phyloP scores from a whole-genome alignment of 2,888 invertebrate genomes.

The Sphinx pinastri region DNA sequence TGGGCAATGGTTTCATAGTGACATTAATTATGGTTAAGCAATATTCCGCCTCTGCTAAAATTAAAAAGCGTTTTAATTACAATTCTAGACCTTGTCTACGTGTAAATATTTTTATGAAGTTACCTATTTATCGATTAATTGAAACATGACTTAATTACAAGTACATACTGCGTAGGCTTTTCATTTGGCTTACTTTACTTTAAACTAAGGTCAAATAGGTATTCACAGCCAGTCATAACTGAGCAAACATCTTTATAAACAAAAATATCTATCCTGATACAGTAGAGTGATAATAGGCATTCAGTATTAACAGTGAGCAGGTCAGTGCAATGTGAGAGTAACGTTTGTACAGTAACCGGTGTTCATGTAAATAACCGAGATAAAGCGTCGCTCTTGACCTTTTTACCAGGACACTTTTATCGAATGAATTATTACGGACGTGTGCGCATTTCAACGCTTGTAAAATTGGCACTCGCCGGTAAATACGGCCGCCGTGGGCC shows the following conservation, averaged over 20 bases:
- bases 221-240: neutral
- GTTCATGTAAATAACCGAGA: constrained; percentile 54
- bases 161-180: no score
- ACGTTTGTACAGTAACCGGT: constrained; percentile 47
- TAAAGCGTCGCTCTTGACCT: constrained; percentile 68
- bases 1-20: constrained; percentile 64
- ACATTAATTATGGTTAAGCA: constrained; percentile 37
- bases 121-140: no score
- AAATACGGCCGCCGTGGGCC: constrained; percentile 37
- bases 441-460: constrained; percentile 38
- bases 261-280: neutral
- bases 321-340: constrained; percentile 57
- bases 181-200: neutral
- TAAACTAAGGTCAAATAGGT: neutral
- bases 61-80: neutral
- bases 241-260: neutral
- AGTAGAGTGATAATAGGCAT: constrained; percentile 36
- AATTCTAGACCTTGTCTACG: neutral
- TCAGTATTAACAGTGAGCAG: constrained; percentile 45
- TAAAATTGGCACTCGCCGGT: constrained; percentile 48
- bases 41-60: neutral
- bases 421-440: constrained; percentile 51
- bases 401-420: constrained; percentile 65
- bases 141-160: neutral
- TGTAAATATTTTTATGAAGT: neutral